Conservation (phyloP, 1,140 invertebrate genomes). For the Hesperophylax magnus region DNA sequence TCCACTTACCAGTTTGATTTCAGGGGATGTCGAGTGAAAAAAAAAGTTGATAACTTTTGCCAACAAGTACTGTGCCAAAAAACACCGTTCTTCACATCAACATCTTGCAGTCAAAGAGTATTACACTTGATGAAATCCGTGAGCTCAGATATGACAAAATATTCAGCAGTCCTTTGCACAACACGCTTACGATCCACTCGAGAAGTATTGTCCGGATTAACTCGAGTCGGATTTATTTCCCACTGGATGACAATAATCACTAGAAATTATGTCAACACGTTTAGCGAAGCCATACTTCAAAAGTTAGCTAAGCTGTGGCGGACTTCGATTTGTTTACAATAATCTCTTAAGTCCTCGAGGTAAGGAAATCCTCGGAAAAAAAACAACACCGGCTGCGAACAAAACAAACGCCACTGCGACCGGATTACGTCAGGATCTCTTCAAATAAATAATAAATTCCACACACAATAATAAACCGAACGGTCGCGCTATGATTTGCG, state of each 20-base stretch:
- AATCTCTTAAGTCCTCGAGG: conserved; percentile 40
- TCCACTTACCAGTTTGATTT: not conserved
- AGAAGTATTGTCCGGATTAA: conserved; percentile 21
- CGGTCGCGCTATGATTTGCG: conserved; percentile 55
- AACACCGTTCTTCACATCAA: conserved; percentile 2
- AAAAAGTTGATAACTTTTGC: conserved; percentile 26
- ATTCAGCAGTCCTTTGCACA: conserved; percentile 3
- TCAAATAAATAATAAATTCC: conserved; percentile 55
- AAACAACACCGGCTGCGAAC: conserved; percentile 41
- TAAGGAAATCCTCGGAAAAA: conserved; percentile 30
- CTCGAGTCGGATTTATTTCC: conserved; percentile 8
- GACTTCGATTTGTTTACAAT: conserved; percentile 40
- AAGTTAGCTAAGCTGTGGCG: conserved; percentile 1
- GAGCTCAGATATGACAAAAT: conserved; percentile 16
- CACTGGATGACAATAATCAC: not conserved
- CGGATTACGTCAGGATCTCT: conserved; percentile 46
- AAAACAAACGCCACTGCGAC: conserved; percentile 38
- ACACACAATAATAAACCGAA: conserved; percentile 52
- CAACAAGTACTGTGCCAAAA: conserved; percentile 22
- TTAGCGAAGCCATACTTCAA: conserved; percentile 31
- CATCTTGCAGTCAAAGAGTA: not conserved
- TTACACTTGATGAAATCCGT: conserved; percentile 22
- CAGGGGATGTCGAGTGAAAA: not conserved
- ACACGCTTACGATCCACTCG: conserved; percentile 2
- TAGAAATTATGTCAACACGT: conserved; percentile 26